Evolutionary conservation across 2,797 vertebrate genomes (phyloP).

Genomic region (Poeciliopsis paucimaculata): DNA sequence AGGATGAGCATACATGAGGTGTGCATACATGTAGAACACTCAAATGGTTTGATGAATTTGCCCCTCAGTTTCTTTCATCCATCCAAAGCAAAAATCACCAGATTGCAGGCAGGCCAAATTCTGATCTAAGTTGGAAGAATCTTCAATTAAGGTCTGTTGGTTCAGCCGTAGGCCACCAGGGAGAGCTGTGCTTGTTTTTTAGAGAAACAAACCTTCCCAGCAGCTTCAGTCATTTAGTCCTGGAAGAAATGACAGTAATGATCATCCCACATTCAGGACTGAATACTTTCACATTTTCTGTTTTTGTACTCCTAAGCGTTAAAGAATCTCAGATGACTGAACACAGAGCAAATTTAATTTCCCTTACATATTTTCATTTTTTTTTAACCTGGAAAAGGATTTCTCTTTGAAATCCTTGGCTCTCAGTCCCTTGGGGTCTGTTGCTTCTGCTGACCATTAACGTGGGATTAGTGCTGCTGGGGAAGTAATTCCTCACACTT

Average conservation of each 20-base stretch:
- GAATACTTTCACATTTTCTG: not conserved
- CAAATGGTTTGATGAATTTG: not conserved
- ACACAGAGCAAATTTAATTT: not conserved
- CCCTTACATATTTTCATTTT: not conserved
- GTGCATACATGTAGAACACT: not conserved
- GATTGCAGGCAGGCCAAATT: conserved; percentile 52
- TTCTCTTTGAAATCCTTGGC: conserved; percentile 68
- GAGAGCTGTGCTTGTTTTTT: conserved; percentile 71
- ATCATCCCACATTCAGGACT: conserved; percentile 4
- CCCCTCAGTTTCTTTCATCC: conserved; percentile 16
- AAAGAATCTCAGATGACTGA: not conserved
- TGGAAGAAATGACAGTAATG: conserved; percentile 23
- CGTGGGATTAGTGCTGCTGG: conserved; percentile 79
- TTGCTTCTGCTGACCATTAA: conserved; percentile 77
- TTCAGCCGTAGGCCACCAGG: conserved; percentile 73
- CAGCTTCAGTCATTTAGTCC: conserved; percentile 23
- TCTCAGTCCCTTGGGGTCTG: conserved; percentile 71
- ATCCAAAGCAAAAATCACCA: conserved; percentile 44
- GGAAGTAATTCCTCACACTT: conserved; percentile 74
- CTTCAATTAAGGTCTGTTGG: conserved; percentile 65
- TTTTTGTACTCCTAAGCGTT: not conserved
- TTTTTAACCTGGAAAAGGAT: conserved; percentile 48
- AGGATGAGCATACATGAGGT: not conserved
- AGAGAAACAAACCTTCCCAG: conserved; percentile 41
- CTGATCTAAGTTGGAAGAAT: conserved; percentile 53